phyloP scores from a whole-genome alignment of 2,888 invertebrate genomes.

The Enoplolaimus lenunculus region DNA sequence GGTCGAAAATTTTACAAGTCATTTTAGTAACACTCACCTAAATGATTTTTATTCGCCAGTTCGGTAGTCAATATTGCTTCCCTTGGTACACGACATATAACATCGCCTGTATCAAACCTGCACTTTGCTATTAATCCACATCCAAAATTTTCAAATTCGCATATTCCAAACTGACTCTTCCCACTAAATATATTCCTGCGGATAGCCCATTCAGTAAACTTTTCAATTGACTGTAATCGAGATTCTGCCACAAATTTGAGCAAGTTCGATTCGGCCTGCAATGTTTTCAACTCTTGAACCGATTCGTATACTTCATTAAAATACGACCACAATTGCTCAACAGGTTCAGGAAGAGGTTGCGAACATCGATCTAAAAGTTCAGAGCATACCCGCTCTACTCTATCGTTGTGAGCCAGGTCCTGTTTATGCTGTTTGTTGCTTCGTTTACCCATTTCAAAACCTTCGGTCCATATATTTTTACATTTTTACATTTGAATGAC shows the following conservation, averaged over 20 bases:
- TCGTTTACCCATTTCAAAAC: too few species aligned
- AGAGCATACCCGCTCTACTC: too few species aligned
- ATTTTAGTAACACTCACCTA: constrained; percentile 47
- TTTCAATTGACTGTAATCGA: background rate
- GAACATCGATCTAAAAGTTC: background rate
- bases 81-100: constrained; percentile 26
- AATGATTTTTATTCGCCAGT: constrained; percentile 14
- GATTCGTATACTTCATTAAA: background rate
- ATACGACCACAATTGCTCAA: background rate
- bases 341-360: constrained; percentile 4
- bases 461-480: too few species aligned
- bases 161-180: background rate
- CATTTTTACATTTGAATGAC: too few species aligned
- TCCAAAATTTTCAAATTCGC: background rate
- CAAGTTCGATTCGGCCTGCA: background rate
- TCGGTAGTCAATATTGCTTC: constrained; percentile 30
- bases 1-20: too few species aligned
- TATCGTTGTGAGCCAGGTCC: too few species aligned
- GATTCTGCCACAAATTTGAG: background rate
- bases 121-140: constrained; percentile 22
- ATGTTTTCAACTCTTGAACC: background rate
- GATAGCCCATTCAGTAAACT: constrained; percentile 30
- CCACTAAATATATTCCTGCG: constrained; percentile 26
- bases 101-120: background rate
- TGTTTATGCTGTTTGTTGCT: too few species aligned